phyloP scores from a whole-genome alignment of 2,797 vertebrate species.

The Picus viridis region DNA sequence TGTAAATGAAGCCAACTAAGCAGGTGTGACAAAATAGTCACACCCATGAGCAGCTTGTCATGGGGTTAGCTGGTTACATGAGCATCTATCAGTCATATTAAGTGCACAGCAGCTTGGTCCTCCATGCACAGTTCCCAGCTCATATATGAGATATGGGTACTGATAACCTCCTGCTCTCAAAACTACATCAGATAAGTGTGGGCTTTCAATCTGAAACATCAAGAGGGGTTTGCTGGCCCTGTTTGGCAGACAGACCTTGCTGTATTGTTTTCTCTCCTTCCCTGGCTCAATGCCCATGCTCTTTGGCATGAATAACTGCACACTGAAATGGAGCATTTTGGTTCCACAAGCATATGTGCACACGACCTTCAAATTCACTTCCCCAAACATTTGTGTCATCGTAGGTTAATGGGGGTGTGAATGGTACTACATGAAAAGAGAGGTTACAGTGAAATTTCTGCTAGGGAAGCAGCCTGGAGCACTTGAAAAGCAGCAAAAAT shows the following conservation, averaged over 20 bases:
- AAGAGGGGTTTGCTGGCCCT: background rate
- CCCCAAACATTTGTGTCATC: background rate
- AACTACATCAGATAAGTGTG: background rate
- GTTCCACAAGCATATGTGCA: background rate
- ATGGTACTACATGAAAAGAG: background rate
- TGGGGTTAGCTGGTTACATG: accelerated
- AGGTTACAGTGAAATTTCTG: background rate
- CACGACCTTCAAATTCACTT: background rate
- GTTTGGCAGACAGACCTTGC: background rate
- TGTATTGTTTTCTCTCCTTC: background rate
- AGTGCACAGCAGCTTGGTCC: no score
- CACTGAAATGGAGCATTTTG: background rate
- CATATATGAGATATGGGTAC: accelerated
- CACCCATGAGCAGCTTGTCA: accelerated
- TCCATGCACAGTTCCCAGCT: background rate
- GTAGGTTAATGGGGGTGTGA: background rate
- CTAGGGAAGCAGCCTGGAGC: background rate
- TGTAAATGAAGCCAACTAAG: background rate
- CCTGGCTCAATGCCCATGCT: background rate
- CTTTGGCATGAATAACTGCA: background rate
- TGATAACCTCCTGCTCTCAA: accelerated
- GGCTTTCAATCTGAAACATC: background rate
- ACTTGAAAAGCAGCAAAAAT: background rate
- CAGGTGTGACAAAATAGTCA: background rate
- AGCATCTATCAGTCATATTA: accelerated